Percentiles rank a stretch among this genome's conserved stretches.
These are phyloP conservation scores for Hippolais icterina DNA, from an alignment of 2,113 vertebrate species.

Conservation along the genomic window DNA sequence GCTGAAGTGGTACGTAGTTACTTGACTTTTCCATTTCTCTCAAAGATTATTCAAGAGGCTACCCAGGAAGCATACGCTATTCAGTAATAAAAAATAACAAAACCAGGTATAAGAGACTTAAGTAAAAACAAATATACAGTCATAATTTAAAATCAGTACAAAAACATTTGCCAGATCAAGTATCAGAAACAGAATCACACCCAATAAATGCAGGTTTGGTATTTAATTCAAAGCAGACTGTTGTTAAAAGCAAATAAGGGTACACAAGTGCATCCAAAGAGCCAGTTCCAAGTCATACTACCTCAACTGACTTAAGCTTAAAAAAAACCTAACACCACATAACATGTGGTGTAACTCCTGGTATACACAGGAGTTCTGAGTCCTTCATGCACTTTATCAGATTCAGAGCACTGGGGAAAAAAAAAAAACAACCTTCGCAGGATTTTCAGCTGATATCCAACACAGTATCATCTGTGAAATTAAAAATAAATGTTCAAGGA, in stretches of 20 bases:
- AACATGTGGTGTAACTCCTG: neutral
- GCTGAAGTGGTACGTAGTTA: neutral
- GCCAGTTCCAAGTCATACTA: neutral
- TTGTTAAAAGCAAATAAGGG: neutral
- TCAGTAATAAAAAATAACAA: neutral
- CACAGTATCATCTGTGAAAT: neutral
- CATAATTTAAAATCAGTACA: neutral
- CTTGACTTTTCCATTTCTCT: neutral
- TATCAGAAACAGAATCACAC: neutral
- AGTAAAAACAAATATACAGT: neutral
- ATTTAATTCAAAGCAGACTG: neutral
- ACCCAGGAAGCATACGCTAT: neutral
- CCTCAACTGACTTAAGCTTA: neutral
- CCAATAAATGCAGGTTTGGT: neutral
- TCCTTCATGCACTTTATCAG: neutral
- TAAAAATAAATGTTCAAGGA: neutral
- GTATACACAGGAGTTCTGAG: neutral
- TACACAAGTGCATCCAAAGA: neutral
- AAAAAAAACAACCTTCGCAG: neutral
- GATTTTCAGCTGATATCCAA: neutral
- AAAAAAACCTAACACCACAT: neutral
- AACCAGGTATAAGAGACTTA: neutral
- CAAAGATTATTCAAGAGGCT: neutral
- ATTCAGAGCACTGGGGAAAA: neutral
- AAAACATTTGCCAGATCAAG: neutral